A percentile compares a stretch with the other conserved stretches of the same genome.
Conservation (phyloP, 2,113 vertebrate genomes). For the Fregata magnificens region DNA sequence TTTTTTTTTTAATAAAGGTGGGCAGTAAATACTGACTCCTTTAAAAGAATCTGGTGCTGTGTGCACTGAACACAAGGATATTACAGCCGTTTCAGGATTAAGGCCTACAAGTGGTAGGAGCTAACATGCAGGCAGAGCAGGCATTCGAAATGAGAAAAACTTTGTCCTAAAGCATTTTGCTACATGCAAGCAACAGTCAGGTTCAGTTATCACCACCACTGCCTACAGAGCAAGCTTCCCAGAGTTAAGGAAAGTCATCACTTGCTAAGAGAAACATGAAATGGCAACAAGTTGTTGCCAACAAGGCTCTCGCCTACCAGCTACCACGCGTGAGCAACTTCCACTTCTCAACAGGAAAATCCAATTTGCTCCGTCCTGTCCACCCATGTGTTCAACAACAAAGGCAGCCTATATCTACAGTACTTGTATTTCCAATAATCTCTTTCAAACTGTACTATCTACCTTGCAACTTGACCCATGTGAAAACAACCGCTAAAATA, state of each 20-base stretch:
- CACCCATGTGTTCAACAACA: neutral
- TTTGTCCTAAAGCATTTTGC: neutral
- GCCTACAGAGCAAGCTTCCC: neutral
- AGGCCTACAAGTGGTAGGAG: neutral
- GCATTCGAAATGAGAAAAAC: neutral
- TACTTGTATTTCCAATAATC: neutral
- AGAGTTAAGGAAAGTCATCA: neutral
- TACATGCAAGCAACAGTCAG: neutral
- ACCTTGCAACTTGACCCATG: accelerated
- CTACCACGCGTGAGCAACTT: neutral
- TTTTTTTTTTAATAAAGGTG: neutral
- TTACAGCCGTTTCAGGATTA: neutral
- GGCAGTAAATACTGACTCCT: neutral
- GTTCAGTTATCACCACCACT: neutral
- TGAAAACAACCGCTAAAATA: neutral
- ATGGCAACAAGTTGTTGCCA: neutral
- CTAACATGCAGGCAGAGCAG: neutral
- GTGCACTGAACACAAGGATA: neutral
- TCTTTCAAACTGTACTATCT: neutral
- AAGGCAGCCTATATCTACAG: neutral
- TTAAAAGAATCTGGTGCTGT: neutral
- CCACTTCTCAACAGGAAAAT: neutral
- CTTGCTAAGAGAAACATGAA: neutral
- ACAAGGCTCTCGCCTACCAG: neutral
- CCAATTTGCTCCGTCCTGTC: neutral